Evolutionary conservation across 2,797 vertebrate genomes (phyloP).

Genomic region (Gallinago nigripennis): DNA sequence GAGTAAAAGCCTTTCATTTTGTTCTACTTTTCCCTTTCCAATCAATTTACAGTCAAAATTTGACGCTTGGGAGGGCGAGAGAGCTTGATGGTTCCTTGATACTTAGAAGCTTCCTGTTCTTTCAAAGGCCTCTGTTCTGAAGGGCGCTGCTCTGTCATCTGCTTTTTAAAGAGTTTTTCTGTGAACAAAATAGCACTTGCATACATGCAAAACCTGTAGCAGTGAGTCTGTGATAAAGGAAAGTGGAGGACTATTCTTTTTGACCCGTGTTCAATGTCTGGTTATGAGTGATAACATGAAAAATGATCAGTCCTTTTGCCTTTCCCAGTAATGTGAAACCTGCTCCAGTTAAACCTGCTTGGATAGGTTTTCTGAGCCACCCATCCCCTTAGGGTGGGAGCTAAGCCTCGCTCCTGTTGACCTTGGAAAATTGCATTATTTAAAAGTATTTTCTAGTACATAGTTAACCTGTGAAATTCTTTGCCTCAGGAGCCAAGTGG

Average conservation of each 20-base stretch:
- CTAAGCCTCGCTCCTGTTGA: neutral
- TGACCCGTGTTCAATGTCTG: neutral
- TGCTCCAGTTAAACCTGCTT: neutral
- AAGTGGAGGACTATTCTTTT: neutral
- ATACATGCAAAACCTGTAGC: neutral
- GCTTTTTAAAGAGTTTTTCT: neutral
- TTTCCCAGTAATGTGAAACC: neutral
- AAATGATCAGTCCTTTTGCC: neutral
- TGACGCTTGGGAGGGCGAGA: neutral
- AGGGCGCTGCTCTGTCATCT: neutral
- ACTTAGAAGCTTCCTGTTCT: conserved; percentile 39
- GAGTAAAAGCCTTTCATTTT: conserved; percentile 48
- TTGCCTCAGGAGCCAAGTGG: neutral
- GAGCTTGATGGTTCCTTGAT: neutral
- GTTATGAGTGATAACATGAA: neutral
- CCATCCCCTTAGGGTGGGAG: neutral
- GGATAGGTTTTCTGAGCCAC: neutral
- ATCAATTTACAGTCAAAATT: conserved; percentile 48
- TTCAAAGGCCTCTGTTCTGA: neutral
- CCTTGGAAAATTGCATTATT: neutral
- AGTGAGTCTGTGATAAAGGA: neutral
- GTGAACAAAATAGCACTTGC: neutral
- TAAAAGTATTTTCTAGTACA: neutral
- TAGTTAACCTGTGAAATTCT: conserved; percentile 9
- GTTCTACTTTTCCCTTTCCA: conserved; percentile 42